Conservation (phyloP, 2,113 vertebrate genomes). For the Taxidea taxus region DNA sequence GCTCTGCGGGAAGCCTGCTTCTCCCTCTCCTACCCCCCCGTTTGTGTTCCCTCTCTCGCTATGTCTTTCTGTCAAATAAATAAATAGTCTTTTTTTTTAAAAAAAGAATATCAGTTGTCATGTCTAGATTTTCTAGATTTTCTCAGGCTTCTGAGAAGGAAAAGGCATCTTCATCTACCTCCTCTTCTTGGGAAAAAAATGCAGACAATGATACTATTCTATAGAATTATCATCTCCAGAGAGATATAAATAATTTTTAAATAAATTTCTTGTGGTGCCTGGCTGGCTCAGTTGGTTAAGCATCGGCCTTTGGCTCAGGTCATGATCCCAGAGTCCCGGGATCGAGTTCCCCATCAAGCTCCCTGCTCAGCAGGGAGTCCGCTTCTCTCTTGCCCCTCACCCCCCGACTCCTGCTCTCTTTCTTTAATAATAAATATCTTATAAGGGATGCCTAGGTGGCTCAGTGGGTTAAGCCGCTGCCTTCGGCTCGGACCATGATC, state of each 20-base stretch:
- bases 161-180: too few species aligned
- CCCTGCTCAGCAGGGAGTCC: background rate
- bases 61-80: too few species aligned
- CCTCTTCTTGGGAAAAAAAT: background rate
- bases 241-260: background rate
- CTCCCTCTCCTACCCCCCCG: too few species aligned
- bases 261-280: background rate
- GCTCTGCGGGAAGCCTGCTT: too few species aligned
- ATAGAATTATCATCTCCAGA: background rate
- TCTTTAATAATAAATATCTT: too few species aligned
- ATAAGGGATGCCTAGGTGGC: too few species aligned
- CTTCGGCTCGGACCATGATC: too few species aligned
- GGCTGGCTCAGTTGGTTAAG: background rate
- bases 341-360: background rate
- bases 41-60: too few species aligned
- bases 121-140: background rate
- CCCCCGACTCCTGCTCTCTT: background rate
- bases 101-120: background rate
- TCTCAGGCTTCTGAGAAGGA: background rate
- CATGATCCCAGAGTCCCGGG: background rate
- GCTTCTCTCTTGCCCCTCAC: background rate
- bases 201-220: background rate
- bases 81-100: too few species aligned
- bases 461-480: too few species aligned
- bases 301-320: background rate